Conservation (phyloP, 2,797 vertebrate species). For the Ibycter americanus region DNA sequence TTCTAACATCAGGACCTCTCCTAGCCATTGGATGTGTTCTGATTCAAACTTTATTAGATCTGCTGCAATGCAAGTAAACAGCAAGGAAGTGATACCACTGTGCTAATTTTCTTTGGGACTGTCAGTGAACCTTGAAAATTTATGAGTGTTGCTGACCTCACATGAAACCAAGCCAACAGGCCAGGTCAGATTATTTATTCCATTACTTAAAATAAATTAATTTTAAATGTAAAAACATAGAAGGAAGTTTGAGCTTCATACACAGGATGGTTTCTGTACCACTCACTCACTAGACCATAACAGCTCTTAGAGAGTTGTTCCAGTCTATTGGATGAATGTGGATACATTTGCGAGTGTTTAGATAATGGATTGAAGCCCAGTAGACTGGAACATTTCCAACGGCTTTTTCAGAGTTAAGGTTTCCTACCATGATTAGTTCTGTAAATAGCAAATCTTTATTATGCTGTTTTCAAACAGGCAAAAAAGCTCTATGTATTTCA, state of each 20-base stretch:
- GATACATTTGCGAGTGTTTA: slow-evolving; percentile 47
- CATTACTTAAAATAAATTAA: background rate
- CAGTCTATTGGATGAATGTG: background rate
- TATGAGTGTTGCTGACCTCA: background rate
- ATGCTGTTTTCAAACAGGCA: slow-evolving; percentile 3
- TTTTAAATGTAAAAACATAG: background rate
- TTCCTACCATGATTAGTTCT: background rate
- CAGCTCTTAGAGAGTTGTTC: background rate
- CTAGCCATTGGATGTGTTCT: background rate
- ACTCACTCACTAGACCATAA: background rate
- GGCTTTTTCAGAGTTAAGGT: slow-evolving; percentile 26
- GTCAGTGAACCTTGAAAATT: background rate
- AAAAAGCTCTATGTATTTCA: slow-evolving; percentile 1
- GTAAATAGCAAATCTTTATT: slow-evolving; percentile 38
- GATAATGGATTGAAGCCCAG: slow-evolving; percentile 42
- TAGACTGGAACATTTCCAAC: slow-evolving; percentile 40
- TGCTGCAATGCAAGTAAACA: background rate
- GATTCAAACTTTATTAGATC: background rate
- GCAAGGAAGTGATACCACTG: background rate
- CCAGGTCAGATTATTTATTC: background rate
- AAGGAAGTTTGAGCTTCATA: background rate
- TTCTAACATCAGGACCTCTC: background rate
- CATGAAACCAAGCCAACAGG: background rate
- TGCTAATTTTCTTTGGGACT: background rate
- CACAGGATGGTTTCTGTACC: background rate